Percentiles rank a stretch among this genome's conserved stretches.
phyloP scores from a whole-genome alignment of 2,888 invertebrate species.

The Colostygia pectinataria region DNA sequence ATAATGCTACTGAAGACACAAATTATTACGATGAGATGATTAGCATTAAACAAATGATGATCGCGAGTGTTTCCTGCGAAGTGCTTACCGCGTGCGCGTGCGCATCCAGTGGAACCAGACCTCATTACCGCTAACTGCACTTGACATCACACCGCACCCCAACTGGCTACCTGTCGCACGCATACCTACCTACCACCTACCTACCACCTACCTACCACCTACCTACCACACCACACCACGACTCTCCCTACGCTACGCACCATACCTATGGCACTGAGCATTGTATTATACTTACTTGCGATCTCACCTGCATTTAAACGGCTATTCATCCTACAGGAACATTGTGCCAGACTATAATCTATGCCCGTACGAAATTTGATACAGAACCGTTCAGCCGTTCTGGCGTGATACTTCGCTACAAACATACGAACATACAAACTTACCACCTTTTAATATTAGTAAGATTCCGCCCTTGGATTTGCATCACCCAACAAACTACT shows the following conservation, averaged over 20 bases:
- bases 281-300: too few species aligned
- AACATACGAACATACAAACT: too few species aligned
- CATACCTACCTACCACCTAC: not conserved
- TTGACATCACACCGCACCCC: constrained; percentile 3
- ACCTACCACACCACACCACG: not conserved
- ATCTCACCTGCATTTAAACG: too few species aligned
- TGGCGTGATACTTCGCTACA: too few species aligned
- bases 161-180: not conserved
- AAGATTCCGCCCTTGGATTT: too few species aligned
- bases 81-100: not conserved
- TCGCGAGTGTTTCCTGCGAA: constrained; percentile 7
- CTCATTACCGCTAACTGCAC: constrained; percentile 5
- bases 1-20: not conserved
- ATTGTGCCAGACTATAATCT: too few species aligned
- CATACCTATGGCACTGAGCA: not conserved
- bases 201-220: too few species aligned
- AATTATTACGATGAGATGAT: constrained; percentile 6
- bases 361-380: too few species aligned
- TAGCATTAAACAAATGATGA: constrained; percentile 14
- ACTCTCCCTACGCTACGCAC: not conserved
- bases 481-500: too few species aligned
- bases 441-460: too few species aligned
- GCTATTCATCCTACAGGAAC: too few species aligned
- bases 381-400: too few species aligned
- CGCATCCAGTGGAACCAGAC: not conserved